Evolutionary conservation across 2,797 vertebrate species (phyloP).

Genomic region (Australoheros facetus): DNA sequence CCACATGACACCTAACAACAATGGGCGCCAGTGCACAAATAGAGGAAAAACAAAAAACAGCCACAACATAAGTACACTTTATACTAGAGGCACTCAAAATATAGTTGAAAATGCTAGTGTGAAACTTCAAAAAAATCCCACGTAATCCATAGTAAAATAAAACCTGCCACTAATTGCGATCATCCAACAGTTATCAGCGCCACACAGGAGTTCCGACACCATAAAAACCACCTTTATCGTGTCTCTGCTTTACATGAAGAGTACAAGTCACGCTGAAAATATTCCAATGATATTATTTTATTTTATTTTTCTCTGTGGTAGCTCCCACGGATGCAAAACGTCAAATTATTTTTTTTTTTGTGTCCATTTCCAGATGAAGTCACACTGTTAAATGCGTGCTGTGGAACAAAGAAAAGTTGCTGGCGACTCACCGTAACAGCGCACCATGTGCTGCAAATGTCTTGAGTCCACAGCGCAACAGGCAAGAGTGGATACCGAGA

Average conservation of each 20-base stretch:
- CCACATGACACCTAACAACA: constrained; percentile 21
- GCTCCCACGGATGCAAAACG: not conserved
- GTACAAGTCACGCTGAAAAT: not conserved
- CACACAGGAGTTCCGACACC: not conserved
- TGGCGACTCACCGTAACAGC: constrained; percentile 62
- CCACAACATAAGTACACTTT: not conserved
- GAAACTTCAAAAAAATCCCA: not conserved
- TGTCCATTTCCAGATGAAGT: not conserved
- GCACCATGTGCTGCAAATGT: constrained; percentile 37
- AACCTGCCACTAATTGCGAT: not conserved
- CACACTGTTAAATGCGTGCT: not conserved
- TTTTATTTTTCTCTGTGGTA: no score
- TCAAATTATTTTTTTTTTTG: not conserved
- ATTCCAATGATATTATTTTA: not conserved
- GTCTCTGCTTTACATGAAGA: not conserved
- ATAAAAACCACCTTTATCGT: not conserved
- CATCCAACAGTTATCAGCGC: not conserved
- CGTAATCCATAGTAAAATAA: not conserved
- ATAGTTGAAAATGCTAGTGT: not conserved
- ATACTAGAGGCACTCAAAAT: not conserved
- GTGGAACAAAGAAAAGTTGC: constrained; percentile 38
- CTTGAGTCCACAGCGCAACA: constrained; percentile 31
- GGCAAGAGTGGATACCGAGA: not conserved
- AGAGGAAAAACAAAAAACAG: constrained; percentile 1
- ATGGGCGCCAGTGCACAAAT: constrained; percentile 1